Base-by-base conservation (phyloP, 2,888 invertebrate genomes). In the Acrobasis suavella region DNA sequence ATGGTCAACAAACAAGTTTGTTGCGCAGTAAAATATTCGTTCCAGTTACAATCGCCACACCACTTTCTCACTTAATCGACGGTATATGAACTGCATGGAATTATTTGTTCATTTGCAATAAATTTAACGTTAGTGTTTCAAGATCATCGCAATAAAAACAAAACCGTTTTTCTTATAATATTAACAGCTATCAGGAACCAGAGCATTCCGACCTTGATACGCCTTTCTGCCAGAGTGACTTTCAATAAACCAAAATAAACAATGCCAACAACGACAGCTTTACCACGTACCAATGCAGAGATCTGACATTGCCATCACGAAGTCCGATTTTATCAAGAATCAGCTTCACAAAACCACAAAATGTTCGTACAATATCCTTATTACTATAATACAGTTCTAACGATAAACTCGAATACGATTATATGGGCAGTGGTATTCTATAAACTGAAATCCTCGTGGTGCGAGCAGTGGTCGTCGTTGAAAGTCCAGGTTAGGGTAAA, bases 241-340 rank as follows among this genome's bases (percentile, higher is more conserved):
- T 78, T 76, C 75, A 78, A 77, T 67, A 68, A 75, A 69, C 69
- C 72, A 78, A 83, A 82, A 78, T 75, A 81, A 80, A 79, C 75
- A 79, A 77, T 68, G 67, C 60, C 58, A 72, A 66, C 71, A 64
- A 62, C 69, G 69, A 64, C 65, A 75, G 67, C 62, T 68, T 75
- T 69, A 76, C 67, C 71, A 89, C 91, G 77, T 91, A 92, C 92
- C 91, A 78, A 85, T 82, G 83, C 86, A 91, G 78, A 91, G 77
- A 82, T 91, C 88, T 73, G 87, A 83, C 75, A 91, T 80, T 72
- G 91, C 89, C 91, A 92, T 91, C 83, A 76, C 82, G 85, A 82
- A 77, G 79, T 79, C 80, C 78, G 77, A 77, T 72, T 72, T 72
- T 69, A 72, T 72, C 75, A 71, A 74, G 68, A 69, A 75, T 74